These are phyloP conservation scores for Leucophora obtusa DNA, from an alignment of 2,888 invertebrate species.

Conservation along the genomic window DNA sequence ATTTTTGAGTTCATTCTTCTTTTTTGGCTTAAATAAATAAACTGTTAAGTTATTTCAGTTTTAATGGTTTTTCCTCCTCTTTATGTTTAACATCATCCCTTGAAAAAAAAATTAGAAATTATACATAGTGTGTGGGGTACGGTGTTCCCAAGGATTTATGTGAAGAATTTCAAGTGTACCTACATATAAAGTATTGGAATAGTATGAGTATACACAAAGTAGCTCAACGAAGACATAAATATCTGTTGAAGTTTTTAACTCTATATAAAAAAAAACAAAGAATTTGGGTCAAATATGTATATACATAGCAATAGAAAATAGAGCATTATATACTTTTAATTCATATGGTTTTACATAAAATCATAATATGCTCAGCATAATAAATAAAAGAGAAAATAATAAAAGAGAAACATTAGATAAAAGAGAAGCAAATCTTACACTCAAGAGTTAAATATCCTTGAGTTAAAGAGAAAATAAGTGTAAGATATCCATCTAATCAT, in stretches of 20 bases:
- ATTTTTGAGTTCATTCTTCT: neutral
- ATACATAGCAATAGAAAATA: constrained; percentile 3
- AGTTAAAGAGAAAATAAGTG: neutral
- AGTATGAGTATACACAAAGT: constrained; percentile 19
- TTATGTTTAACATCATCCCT: constrained; percentile 12
- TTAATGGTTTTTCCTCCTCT: constrained; percentile 6
- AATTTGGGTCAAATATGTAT: constrained; percentile 60
- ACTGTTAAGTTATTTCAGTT: constrained; percentile 30
- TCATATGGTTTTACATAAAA: too few species aligned
- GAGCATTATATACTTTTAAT: constrained; percentile 17
- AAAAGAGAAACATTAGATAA: neutral
- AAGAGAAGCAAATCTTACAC: neutral
- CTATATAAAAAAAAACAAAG: neutral
- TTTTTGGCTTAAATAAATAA: neutral
- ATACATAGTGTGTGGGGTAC: neutral
- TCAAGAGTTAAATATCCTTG: constrained; percentile 13
- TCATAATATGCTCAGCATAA: neutral
- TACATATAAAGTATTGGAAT: neutral
- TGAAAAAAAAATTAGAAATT: neutral
- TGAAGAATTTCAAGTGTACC: constrained; percentile 47
- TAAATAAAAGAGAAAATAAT: neutral
- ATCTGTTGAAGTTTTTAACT: constrained; percentile 26
- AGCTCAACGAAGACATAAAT: constrained; percentile 18
- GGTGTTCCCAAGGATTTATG: constrained; percentile 44
- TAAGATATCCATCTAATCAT: neutral